A percentile compares a stretch with the other conserved stretches of the same genome.
phyloP scores from a whole-genome alignment of 64 coral and sea anemone species.

The Montipora cactus region DNA sequence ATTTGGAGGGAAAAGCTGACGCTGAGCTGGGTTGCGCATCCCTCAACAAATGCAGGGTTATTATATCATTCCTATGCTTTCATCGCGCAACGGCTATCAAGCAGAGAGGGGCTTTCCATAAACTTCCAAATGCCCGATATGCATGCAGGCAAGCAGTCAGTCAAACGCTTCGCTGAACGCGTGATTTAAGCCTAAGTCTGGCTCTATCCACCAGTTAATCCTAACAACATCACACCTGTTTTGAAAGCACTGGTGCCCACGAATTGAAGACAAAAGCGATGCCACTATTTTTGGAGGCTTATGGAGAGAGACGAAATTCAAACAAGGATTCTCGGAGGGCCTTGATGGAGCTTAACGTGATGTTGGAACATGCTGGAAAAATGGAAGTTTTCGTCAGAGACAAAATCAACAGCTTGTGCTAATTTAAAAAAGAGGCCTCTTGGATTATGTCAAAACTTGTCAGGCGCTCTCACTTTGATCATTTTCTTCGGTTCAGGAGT shows the following conservation, averaged over 20 bases:
- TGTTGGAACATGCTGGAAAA: background rate
- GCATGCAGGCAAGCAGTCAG: too few relatives aligned
- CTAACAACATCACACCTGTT: background rate
- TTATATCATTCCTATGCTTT: too few relatives aligned
- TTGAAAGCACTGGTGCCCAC: background rate
- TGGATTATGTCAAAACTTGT: conserved; percentile 63
- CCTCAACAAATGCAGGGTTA: too few relatives aligned
- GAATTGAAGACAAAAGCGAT: background rate
- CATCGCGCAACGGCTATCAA: too few relatives aligned
- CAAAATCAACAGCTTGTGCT: background rate
- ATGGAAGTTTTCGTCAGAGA: background rate
- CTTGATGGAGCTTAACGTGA: background rate
- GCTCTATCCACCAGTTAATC: background rate
- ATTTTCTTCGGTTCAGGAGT: conserved; percentile 66
- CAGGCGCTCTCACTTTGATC: conserved; percentile 78
- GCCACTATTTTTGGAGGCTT: background rate
- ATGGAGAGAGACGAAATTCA: background rate
- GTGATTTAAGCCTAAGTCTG: too few relatives aligned
- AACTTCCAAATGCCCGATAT: too few relatives aligned
- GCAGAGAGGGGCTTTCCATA: too few relatives aligned
- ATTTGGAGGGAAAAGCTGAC: too few relatives aligned
- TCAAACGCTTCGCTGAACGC: too few relatives aligned
- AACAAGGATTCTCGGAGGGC: background rate
- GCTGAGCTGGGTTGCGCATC: too few relatives aligned
- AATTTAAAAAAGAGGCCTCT: too few relatives aligned